A percentile compares a stretch with the other conserved stretches of the same genome.
phyloP scores from a whole-genome alignment of 2,888 invertebrate species.

The Agrilus cyanescens region DNA sequence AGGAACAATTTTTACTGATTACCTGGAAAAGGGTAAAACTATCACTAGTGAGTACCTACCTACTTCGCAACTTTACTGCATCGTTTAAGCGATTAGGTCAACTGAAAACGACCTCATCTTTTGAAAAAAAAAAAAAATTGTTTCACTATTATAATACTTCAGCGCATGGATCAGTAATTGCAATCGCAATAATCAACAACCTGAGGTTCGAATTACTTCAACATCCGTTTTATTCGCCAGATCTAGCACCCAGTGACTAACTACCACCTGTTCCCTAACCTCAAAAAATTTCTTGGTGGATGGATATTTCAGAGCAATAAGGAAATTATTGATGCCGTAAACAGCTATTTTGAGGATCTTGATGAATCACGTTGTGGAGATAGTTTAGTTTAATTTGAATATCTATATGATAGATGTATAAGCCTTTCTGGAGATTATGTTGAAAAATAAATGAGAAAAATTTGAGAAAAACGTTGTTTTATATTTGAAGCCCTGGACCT shows the following conservation, averaged over 20 bases:
- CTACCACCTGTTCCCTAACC: slow-evolving; percentile 14
- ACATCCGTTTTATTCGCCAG: slow-evolving; percentile 17
- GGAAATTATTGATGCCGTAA: slow-evolving; percentile 3
- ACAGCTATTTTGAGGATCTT: slow-evolving; percentile 3
- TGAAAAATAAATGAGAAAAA: too few species aligned
- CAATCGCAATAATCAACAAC: slow-evolving; percentile 14
- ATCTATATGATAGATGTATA: too few species aligned
- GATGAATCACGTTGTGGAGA: too few species aligned
- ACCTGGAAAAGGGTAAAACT: slow-evolving; percentile 23
- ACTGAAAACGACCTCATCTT: slow-evolving; percentile 18
- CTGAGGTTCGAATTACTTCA: slow-evolving; percentile 11
- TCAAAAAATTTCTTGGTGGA: slow-evolving; percentile 12
- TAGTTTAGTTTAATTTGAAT: too few species aligned
- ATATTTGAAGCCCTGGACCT: too few species aligned
- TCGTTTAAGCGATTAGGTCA: not conserved
- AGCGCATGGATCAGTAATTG: slow-evolving; percentile 7
- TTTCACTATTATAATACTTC: slow-evolving; percentile 13
- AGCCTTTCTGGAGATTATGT: too few species aligned
- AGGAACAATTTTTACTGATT: slow-evolving; percentile 22
- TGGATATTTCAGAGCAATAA: slow-evolving; percentile 7
- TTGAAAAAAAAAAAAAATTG: slow-evolving; percentile 16
- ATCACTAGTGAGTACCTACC: slow-evolving; percentile 20
- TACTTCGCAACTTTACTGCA: slow-evolving; percentile 19
- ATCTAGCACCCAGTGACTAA: slow-evolving; percentile 22
- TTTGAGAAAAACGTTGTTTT: too few species aligned